A percentile compares a stretch with the other conserved stretches of the same genome.
Evolutionary conservation across 2,888 invertebrate genomes (phyloP).

Genomic region (Odontothrips loti): DNA sequence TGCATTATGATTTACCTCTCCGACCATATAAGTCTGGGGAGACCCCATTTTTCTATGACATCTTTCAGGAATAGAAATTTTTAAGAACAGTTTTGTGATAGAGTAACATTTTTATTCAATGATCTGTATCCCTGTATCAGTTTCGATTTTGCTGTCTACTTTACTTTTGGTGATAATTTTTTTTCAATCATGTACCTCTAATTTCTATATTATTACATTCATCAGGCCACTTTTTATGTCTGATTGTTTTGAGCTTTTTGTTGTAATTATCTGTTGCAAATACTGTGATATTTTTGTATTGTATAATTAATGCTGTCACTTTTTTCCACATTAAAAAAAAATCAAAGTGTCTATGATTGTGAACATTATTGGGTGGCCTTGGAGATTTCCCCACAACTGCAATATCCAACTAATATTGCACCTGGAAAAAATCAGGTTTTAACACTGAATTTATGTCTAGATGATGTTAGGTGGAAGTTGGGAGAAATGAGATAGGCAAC

Average conservation of each 20-base stretch:
- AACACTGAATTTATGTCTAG: too few species aligned
- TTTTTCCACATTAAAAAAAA: background rate
- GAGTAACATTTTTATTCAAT: background rate
- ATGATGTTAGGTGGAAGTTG: background rate
- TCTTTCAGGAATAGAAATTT: conserved; percentile 44
- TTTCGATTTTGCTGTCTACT: background rate
- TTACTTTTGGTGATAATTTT: background rate
- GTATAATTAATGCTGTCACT: background rate
- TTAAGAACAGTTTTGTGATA: background rate
- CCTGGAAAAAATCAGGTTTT: too few species aligned
- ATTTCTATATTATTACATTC: background rate
- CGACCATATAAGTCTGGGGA: conserved; percentile 64
- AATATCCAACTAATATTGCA: background rate
- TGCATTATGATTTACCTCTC: conserved; percentile 81
- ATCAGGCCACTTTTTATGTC: background rate
- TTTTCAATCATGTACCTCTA: background rate
- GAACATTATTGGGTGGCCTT: background rate
- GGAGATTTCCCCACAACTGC: background rate
- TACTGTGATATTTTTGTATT: background rate
- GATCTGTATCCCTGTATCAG: background rate
- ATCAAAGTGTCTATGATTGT: background rate
- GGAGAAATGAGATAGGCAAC: too few species aligned
- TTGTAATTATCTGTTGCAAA: background rate
- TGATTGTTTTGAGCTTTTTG: background rate
- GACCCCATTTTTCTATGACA: conserved; percentile 65